A percentile compares a stretch with the other conserved stretches of the same genome.
These are phyloP conservation scores for Atractosteus spatula DNA, from an alignment of 2,113 vertebrate species.

Conservation along the genomic window DNA sequence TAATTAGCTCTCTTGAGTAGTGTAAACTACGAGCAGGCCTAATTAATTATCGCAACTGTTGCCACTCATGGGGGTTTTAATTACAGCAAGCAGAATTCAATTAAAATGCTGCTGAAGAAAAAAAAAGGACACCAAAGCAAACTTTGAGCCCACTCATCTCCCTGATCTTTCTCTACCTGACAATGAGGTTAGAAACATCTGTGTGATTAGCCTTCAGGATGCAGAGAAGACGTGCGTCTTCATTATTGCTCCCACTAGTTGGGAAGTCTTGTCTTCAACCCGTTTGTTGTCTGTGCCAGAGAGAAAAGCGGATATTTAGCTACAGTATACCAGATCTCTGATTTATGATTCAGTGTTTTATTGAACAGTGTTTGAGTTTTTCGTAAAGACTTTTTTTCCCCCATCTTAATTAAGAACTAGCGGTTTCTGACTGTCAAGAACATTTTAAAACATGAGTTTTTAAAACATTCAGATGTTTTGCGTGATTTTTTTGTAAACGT, in stretches of 20 bases:
- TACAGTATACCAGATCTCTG: too few relatives aligned
- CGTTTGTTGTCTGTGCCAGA: too few relatives aligned
- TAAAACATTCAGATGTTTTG: too few relatives aligned
- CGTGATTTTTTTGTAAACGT: too few relatives aligned
- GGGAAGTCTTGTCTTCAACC: not conserved
- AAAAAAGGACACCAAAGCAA: conserved; percentile 6
- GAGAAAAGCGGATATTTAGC: not conserved
- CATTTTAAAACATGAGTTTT: too few relatives aligned
- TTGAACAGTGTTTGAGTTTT: too few relatives aligned
- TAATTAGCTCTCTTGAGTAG: conserved; percentile 24
- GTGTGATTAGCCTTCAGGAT: not conserved
- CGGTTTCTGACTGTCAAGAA: too few relatives aligned
- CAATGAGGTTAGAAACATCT: conserved; percentile 1
- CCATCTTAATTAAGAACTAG: too few relatives aligned
- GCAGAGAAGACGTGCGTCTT: not conserved
- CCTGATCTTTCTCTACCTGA: not conserved
- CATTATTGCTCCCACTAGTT: not conserved
- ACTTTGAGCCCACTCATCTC: not conserved
- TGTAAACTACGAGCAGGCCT: conserved; percentile 13
- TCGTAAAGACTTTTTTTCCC: too few relatives aligned
- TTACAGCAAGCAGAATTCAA: conserved; percentile 19
- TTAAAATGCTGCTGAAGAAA: conserved; percentile 3
- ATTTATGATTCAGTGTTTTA: too few relatives aligned
- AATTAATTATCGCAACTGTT: conserved; percentile 21
- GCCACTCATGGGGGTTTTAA: conserved; percentile 16